These are phyloP conservation scores for Aspidiotus destructor DNA, from an alignment of 2,888 invertebrate species.

Conservation along the genomic window DNA sequence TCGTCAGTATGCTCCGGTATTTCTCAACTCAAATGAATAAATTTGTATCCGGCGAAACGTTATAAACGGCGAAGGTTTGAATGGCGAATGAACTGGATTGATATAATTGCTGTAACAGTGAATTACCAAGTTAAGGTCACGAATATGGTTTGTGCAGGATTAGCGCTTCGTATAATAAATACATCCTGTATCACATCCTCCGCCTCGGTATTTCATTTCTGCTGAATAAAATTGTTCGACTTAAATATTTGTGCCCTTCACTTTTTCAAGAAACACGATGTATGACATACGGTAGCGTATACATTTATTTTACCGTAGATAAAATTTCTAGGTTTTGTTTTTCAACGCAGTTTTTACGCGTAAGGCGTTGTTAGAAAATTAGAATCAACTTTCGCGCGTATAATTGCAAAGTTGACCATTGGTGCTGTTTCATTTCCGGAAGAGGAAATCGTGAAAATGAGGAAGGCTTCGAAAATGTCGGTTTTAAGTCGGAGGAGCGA, in stretches of 20 bases:
- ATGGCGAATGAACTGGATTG: constrained; percentile 24
- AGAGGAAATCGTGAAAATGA: too few species aligned
- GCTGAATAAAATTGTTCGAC: neutral
- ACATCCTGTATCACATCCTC: constrained; percentile 28
- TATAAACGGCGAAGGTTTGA: constrained; percentile 10
- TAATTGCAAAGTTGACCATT: too few species aligned
- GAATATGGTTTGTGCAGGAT: constrained; percentile 24
- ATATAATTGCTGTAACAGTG: constrained; percentile 21
- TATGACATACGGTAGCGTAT: too few species aligned
- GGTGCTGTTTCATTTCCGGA: too few species aligned
- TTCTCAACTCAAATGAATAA: constrained; percentile 20
- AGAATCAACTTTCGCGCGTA: too few species aligned
- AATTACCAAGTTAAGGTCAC: constrained; percentile 26
- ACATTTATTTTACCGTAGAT: too few species aligned
- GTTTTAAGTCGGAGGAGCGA: constrained; percentile 9
- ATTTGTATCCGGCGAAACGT: constrained; percentile 23
- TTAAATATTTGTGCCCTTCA: neutral
- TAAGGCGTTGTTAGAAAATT: too few species aligned
- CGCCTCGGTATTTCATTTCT: constrained; percentile 3
- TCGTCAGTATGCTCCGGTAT: neutral
- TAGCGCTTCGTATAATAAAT: constrained; percentile 15
- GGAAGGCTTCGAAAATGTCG: too few species aligned
- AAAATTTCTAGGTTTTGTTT: too few species aligned
- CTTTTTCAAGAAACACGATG: neutral
- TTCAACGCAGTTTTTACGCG: too few species aligned